Conservation (phyloP, 2,113 vertebrate genomes). For the Ploceus nigricollis region DNA sequence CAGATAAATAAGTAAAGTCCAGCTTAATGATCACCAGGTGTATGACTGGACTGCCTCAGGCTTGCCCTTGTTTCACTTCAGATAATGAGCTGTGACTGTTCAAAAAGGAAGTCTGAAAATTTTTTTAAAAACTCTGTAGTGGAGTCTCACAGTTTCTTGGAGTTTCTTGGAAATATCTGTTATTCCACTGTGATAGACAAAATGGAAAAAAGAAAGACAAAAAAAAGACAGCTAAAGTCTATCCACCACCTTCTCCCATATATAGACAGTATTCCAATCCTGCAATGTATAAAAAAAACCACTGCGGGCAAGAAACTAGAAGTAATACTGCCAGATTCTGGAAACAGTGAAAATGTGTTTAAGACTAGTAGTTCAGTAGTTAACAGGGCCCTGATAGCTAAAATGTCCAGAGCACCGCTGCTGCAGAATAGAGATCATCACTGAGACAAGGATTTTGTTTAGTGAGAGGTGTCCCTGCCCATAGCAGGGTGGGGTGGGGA, state of each 20-base stretch:
- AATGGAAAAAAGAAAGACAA: neutral
- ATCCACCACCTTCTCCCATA: neutral
- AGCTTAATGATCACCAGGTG: neutral
- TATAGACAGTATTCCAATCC: neutral
- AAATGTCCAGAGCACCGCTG: neutral
- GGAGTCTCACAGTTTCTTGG: too few species aligned
- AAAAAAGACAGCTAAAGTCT: neutral
- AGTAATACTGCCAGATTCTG: neutral
- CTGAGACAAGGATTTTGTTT: neutral
- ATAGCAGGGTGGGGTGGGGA: accelerated
- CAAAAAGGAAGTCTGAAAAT: neutral
- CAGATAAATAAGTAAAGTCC: neutral
- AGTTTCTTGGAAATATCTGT: neutral
- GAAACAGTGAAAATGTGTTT: neutral
- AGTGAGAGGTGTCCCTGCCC: neutral
- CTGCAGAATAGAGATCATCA: neutral
- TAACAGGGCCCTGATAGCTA: neutral
- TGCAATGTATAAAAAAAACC: neutral
- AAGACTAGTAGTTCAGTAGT: neutral
- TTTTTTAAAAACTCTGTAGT: neutral
- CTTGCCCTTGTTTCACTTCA: neutral
- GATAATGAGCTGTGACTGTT: neutral
- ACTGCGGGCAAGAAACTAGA: neutral
- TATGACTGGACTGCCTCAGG: neutral
- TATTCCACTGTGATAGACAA: neutral